Percentiles rank a stretch among this genome's conserved stretches.
Evolutionary conservation across 2,888 invertebrate species (phyloP).

Genomic region (Marronus borbonicus): DNA sequence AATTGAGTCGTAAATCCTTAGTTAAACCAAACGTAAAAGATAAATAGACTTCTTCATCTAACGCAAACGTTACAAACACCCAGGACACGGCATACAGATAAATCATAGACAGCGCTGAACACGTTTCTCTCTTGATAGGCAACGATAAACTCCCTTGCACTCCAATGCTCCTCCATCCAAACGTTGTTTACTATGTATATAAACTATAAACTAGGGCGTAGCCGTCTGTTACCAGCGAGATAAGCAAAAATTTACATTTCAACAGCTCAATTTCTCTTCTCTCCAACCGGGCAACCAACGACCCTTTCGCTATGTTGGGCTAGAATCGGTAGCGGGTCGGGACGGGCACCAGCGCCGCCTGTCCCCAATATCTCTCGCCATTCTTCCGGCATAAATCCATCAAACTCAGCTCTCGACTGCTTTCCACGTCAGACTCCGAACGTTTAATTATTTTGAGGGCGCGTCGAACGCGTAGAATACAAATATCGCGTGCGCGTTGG

Average conservation of each 20-base stretch:
- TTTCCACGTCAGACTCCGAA: constrained; percentile 46
- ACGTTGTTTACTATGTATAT: constrained; percentile 11
- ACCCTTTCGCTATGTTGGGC: background rate
- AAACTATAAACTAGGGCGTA: constrained; percentile 17
- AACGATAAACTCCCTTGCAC: background rate
- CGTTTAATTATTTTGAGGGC: constrained; percentile 47
- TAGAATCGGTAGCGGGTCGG: background rate
- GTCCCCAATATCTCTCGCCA: constrained; percentile 12
- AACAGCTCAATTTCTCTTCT: constrained; percentile 43
- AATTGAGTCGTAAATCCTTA: no score
- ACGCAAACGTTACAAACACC: constrained; percentile 1
- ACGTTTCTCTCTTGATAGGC: constrained; percentile 4
- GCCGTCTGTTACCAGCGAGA: constrained; percentile 28
- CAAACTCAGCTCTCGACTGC: constrained; percentile 38
- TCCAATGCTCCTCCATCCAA: background rate
- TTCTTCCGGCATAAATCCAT: constrained; percentile 42
- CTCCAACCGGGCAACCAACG: constrained; percentile 13
- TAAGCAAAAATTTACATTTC: constrained; percentile 47
- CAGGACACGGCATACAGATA: background rate
- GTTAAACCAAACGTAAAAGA: no score
- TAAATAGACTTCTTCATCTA: background rate
- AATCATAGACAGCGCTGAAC: constrained; percentile 15
- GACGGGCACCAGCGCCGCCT: background rate
- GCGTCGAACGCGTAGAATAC: constrained; percentile 15
- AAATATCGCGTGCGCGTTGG: constrained; percentile 4